Evolutionary conservation across 2,888 invertebrate genomes (phyloP).

Genomic region (Athalia circularis): DNA sequence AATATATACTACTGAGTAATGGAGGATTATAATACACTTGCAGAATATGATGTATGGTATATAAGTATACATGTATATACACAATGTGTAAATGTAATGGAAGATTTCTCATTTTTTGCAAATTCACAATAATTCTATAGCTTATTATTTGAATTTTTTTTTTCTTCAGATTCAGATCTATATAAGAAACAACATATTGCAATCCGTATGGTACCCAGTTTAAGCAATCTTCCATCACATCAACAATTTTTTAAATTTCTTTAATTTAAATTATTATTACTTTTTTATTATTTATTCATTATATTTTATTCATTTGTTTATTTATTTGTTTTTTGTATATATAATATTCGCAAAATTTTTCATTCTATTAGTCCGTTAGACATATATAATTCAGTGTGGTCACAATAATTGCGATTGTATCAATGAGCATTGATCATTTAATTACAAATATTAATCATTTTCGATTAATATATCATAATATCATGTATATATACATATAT

Average conservation of each 20-base stretch:
- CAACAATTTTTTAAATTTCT: constrained; percentile 49
- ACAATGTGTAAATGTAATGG: constrained; percentile 64
- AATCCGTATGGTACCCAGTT: background rate
- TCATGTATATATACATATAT: background rate
- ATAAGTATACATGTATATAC: constrained; percentile 69
- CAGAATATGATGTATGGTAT: constrained; percentile 52
- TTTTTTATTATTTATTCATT: background rate
- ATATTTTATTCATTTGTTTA: background rate
- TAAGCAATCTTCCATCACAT: constrained; percentile 60
- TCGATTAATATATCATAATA: constrained; percentile 14
- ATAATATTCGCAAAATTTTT: constrained; percentile 24
- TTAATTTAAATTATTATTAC: too few relatives aligned
- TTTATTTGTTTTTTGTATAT: background rate
- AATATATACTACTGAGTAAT: constrained; percentile 49
- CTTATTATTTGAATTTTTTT: background rate
- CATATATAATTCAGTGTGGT: constrained; percentile 22
- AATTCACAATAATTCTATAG: background rate
- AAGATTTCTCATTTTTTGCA: constrained; percentile 56
- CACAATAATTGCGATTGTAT: constrained; percentile 28
- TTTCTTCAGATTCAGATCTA: background rate
- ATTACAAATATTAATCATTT: constrained; percentile 26
- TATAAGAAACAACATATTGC: background rate
- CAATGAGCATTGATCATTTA: constrained; percentile 39
- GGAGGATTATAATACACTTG: constrained; percentile 61
- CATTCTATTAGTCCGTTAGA: constrained; percentile 38